These are phyloP conservation scores for Dicaeum eximium DNA, from an alignment of 2,113 vertebrate species.

Conservation along the genomic window DNA sequence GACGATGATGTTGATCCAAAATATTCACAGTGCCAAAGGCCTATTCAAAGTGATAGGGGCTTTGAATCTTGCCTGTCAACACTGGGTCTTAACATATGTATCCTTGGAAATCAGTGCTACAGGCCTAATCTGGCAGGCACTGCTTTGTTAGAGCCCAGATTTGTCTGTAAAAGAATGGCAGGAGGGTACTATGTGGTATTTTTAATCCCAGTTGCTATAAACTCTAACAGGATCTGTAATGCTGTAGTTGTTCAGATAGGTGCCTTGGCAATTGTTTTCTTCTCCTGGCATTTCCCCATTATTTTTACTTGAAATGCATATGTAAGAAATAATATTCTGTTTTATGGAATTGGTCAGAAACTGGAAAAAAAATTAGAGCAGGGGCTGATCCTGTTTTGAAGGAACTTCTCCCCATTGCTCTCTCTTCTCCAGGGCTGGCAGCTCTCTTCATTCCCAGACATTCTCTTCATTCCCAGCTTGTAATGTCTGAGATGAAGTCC, in stretches of 20 bases:
- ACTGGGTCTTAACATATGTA: not conserved
- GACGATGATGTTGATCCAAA: not conserved
- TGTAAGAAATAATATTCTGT: not conserved
- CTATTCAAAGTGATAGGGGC: not conserved
- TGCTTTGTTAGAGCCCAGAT: not conserved
- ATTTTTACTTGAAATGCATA: not conserved
- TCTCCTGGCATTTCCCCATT: not conserved
- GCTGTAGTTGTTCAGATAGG: not conserved
- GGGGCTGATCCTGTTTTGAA: not conserved
- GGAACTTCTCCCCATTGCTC: not conserved
- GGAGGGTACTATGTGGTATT: not conserved
- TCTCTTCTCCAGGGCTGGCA: not conserved
- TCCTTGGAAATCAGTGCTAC: not conserved
- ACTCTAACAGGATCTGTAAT: not conserved
- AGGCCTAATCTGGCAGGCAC: not conserved
- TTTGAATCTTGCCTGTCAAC: not conserved
- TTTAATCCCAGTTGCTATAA: not conserved
- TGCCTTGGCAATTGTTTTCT: not conserved
- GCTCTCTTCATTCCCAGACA: not conserved
- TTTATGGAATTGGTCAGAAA: not conserved
- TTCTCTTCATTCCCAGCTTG: not conserved
- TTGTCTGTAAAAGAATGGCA: not conserved
- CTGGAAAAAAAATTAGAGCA: not conserved
- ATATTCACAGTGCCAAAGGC: not conserved
- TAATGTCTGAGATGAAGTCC: not conserved